Percentiles rank a stretch among this genome's conserved stretches.
Conservation (phyloP, 1,140 invertebrate species). For the Drosophila parvula region DNA sequence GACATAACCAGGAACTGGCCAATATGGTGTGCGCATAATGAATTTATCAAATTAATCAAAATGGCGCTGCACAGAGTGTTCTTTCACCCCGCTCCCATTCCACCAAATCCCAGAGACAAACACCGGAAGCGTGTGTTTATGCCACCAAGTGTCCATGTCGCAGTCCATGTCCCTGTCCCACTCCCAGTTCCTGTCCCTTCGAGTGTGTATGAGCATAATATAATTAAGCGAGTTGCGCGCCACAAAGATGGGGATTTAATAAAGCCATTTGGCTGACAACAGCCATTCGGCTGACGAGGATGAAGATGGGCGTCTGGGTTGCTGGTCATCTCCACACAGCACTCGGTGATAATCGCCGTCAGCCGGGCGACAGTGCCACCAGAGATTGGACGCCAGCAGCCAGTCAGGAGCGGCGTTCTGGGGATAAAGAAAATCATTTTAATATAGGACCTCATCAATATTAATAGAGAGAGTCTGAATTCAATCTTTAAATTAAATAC, state of each 20-base stretch:
- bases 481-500: neutral
- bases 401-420: constrained; percentile 18
- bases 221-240: constrained; percentile 71
- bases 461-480: too few relatives aligned
- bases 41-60: constrained; percentile 83
- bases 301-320: constrained; percentile 31
- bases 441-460: too few relatives aligned
- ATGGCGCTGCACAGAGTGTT: constrained; percentile 56
- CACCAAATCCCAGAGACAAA: constrained; percentile 10
- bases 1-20: constrained; percentile 39
- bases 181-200: constrained; percentile 2
- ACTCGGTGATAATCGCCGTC: constrained; percentile 64
- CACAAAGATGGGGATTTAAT: constrained; percentile 77
- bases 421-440: neutral
- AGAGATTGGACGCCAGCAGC: constrained; percentile 22
- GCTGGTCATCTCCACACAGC: constrained; percentile 17
- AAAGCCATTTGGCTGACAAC: constrained; percentile 73
- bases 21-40: constrained; percentile 79
- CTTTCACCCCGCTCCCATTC: neutral
- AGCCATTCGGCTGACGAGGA: constrained; percentile 45
- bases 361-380: constrained; percentile 54
- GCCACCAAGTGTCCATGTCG: constrained; percentile 20
- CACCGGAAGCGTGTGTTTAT: constrained; percentile 59
- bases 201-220: constrained; percentile 64
- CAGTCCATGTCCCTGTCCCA: neutral